Base-by-base conservation (phyloP, 2,888 invertebrate genomes). In the Idaea straminata region DNA sequence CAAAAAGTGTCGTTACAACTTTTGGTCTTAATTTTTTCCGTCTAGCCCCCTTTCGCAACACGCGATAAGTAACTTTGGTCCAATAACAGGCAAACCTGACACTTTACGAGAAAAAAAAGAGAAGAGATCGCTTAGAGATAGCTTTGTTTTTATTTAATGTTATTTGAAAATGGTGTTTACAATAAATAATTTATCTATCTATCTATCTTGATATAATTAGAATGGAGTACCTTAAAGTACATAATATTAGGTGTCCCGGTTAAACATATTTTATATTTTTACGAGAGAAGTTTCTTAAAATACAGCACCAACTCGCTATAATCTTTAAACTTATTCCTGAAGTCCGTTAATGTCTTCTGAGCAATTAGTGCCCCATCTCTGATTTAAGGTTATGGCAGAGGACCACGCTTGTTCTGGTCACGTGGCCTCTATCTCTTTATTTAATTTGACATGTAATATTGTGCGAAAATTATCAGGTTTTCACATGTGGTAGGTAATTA, bases 361-460 rank as follows among this genome's bases (percentile, higher is more conserved):
- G 87, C 91, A 91, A 92, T 92, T 91, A 91, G 90, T 85, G 83
- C 87, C 83, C 85, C 84, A 85, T 89, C 82, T 83, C 83, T 91
- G 91, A 90, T 91, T 90, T 89, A 88, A 87, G 89, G 88, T 90
- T 88, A 89, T 89, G 83, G 85, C 77, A 78, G 69, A 76, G 78
- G 73, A 79, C 79, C 83, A 83, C 84, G 85, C 84, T 80, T 79
- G 84, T 73, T 72, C 80, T 79, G 86, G 90, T 89, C 91, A 89
- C 91, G 91, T 88, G 90, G 85, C 85, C 75, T 78, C 87, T 87
- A 89, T 90, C 89, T 89, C 86, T 90, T 84, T 88, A 89, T 91
- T 90, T 87, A 83, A 81, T 83, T 78, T 82, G 85, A 83, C 85
- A 77, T 81, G 79, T 77, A 81, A 86, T 87, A 83, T 76, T 74